phyloP scores from a whole-genome alignment of 2,113 vertebrate genomes.

The Epinephelus cyanopodus region DNA sequence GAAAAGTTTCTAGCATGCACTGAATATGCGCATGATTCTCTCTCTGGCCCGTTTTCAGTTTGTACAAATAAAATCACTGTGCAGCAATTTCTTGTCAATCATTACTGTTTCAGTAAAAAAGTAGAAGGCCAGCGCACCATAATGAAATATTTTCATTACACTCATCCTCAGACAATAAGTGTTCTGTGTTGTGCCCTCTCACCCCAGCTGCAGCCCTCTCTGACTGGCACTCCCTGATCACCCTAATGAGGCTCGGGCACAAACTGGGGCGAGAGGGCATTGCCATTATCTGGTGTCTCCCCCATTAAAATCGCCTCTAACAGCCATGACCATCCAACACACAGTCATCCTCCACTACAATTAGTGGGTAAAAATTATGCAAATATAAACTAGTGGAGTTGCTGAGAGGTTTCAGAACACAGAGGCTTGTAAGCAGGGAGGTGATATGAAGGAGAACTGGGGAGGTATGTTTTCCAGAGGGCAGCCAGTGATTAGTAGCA shows the following conservation, averaged over 20 bases:
- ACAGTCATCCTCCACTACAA: constrained; percentile 60
- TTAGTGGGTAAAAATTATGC: constrained; percentile 73
- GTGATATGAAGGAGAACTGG: constrained; percentile 70
- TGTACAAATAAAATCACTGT: constrained; percentile 29
- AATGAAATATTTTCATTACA: constrained; percentile 60
- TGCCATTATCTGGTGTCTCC: constrained; percentile 80
- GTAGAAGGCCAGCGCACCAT: constrained; percentile 6
- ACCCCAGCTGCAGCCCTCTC: constrained; percentile 60
- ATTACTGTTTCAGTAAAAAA: constrained; percentile 29
- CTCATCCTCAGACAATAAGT: constrained; percentile 66
- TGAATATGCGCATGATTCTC: too few relatives aligned
- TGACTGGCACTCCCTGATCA: constrained; percentile 77
- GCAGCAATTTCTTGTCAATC: constrained; percentile 36
- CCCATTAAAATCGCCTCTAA: constrained; percentile 79
- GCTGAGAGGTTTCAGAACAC: constrained; percentile 50
- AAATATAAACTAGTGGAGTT: constrained; percentile 60
- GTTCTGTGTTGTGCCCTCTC: constrained; percentile 64
- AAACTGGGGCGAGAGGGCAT: constrained; percentile 83
- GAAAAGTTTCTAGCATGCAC: too few relatives aligned
- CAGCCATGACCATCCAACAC: constrained; percentile 64
- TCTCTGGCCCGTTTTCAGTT: constrained; percentile 10
- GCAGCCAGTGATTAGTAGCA: constrained; percentile 76
- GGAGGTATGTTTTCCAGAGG: constrained; percentile 63
- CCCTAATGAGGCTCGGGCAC: constrained; percentile 82
- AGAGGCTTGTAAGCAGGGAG: constrained; percentile 47